Conservation (phyloP, 2,113 vertebrate species). For the Dipodomys ordii region DNA sequence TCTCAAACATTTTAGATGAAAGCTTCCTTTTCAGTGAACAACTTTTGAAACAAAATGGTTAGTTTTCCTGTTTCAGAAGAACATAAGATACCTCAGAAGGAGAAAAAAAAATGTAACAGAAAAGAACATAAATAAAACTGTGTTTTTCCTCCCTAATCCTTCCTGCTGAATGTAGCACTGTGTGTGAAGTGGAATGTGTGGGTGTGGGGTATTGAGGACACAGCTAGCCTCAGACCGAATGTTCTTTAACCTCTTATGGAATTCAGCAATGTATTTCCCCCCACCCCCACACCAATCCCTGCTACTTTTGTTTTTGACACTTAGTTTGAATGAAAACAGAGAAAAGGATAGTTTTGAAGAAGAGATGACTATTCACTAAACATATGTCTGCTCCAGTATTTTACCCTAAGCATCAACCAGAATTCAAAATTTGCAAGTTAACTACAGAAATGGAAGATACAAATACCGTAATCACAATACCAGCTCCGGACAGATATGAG, state of each 20-base stretch:
- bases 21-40: neutral
- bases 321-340: neutral
- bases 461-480: neutral
- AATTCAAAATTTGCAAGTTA: neutral
- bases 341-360: neutral
- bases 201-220: neutral
- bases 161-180: neutral
- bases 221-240: neutral
- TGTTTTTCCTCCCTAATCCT: neutral
- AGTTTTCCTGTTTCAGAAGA: neutral
- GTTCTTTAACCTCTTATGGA: neutral
- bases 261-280: neutral
- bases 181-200: too few relatives aligned
- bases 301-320: neutral
- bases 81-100: neutral
- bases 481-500: neutral
- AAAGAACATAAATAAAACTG: neutral
- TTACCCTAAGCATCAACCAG: neutral
- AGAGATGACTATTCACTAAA: neutral
- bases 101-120: neutral
- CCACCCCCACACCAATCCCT: neutral
- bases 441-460: slow-evolving; percentile 6
- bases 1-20: neutral
- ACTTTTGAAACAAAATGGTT: neutral
- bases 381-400: neutral